Evolutionary conservation across 2,888 invertebrate species (phyloP).

Genomic region (Congeria kusceri): DNA sequence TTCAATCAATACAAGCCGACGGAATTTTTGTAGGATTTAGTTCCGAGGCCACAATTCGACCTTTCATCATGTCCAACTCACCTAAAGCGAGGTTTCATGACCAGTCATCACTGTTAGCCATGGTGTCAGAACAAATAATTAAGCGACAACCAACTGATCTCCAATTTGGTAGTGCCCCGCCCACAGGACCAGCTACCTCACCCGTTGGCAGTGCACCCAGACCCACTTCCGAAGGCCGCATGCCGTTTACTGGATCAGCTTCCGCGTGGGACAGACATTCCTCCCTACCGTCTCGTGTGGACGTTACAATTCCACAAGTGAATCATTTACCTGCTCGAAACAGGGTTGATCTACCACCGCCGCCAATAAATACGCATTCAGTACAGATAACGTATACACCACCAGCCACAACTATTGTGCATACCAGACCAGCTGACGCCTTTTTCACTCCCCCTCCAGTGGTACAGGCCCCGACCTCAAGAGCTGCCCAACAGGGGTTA

Average conservation of each 20-base stretch:
- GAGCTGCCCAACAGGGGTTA: not conserved
- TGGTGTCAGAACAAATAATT: conserved; percentile 49
- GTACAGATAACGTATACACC: not conserved
- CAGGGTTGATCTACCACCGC: conserved; percentile 25
- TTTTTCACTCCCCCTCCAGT: not conserved
- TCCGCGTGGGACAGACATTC: conserved; percentile 49
- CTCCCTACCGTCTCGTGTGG: conserved; percentile 18
- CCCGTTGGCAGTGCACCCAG: not conserved
- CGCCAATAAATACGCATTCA: conserved; percentile 3
- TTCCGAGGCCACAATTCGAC: conserved; percentile 10
- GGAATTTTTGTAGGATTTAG: conserved; percentile 48
- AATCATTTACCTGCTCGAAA: not conserved
- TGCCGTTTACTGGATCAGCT: conserved; percentile 56
- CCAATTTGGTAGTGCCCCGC: not conserved
- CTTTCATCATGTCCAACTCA: conserved; percentile 7
- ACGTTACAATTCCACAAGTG: conserved; percentile 12
- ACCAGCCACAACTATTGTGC: not conserved
- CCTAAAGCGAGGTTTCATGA: conserved; percentile 36
- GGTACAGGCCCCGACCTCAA: not conserved
- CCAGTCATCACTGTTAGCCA: conserved; percentile 37
- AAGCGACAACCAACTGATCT: conserved; percentile 7
- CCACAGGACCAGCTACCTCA: not conserved
- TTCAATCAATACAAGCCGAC: conserved; percentile 37
- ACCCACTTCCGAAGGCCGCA: conserved; percentile 10
- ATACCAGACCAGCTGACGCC: not conserved